These are phyloP conservation scores for Crossocerus cetratus DNA, from an alignment of 2,888 invertebrate species.

Conservation along the genomic window DNA sequence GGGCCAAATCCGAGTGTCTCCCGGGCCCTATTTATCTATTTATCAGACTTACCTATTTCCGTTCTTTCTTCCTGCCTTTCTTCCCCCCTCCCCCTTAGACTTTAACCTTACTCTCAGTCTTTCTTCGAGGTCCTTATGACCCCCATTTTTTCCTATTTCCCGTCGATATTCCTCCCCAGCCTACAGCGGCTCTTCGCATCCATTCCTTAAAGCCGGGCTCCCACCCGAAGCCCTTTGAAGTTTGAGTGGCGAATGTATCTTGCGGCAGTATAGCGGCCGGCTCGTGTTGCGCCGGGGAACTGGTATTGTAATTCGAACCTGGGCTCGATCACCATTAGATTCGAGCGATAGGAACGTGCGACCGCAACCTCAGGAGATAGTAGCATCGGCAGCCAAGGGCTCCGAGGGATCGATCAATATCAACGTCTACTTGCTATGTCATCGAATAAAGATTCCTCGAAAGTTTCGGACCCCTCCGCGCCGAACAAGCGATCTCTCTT, in stretches of 20 bases:
- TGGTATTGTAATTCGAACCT: constrained; percentile 34
- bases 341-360: neutral
- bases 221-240: neutral
- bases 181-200: neutral
- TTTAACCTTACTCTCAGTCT: neutral
- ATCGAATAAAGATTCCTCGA: constrained; percentile 45
- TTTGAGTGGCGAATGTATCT: no score
- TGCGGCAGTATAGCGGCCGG: constrained; percentile 26
- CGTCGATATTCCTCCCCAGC: neutral
- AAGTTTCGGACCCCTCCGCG: constrained; percentile 12
- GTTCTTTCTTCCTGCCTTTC: constrained; percentile 16
- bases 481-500: constrained; percentile 12
- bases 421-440: constrained; percentile 32
- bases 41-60: constrained; percentile 47
- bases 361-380: neutral
- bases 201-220: constrained; percentile 2
- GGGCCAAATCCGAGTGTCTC: constrained; percentile 45
- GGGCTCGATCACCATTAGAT: constrained; percentile 47
- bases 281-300: constrained; percentile 18
- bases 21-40: constrained; percentile 62
- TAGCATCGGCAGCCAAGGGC: neutral
- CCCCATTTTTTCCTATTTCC: constrained; percentile 5
- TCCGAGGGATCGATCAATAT: constrained; percentile 22
- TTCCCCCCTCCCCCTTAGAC: constrained; percentile 1
- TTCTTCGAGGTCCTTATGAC: neutral